These are phyloP conservation scores for Choloepus hoffmanni DNA, from an alignment of 2,113 vertebrate genomes.

Conservation along the genomic window DNA sequence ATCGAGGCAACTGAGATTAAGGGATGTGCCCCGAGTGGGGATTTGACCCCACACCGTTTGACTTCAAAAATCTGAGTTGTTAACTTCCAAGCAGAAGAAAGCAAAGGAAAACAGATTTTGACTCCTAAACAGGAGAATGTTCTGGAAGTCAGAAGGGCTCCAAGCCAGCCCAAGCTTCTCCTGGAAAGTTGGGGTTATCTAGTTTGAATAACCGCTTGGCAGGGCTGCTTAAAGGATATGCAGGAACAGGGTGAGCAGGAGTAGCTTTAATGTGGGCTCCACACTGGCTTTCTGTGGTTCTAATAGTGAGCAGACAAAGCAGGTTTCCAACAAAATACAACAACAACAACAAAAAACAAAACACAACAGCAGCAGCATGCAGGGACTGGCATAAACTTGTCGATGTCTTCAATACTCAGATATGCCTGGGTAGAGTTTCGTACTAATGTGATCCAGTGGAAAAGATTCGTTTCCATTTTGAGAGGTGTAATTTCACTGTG, in stretches of 20 bases:
- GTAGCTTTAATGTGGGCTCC: neutral
- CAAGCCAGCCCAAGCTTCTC: neutral
- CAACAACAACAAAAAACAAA: neutral
- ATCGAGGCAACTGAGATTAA: accelerated
- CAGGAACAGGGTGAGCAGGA: neutral
- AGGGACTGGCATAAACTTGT: neutral
- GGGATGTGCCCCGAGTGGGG: neutral
- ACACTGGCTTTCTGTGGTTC: neutral
- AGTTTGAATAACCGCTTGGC: no score
- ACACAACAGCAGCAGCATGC: no score
- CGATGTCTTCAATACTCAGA: neutral
- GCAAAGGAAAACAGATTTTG: neutral
- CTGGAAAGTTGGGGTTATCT: neutral
- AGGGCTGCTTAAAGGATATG: no score
- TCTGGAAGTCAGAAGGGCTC: neutral
- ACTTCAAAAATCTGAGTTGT: neutral
- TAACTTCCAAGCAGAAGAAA: neutral
- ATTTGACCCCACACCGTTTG: neutral
- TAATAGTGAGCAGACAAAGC: neutral
- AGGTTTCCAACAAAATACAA: neutral
- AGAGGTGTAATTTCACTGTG: neutral
- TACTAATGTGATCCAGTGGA: accelerated
- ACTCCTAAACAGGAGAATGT: accelerated
- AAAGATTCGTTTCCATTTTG: neutral
- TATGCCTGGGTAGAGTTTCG: neutral